Percentiles rank a stretch among this genome's conserved stretches.
Conservation (phyloP, 2,113 vertebrate species). For the Isurus oxyrinchus region DNA sequence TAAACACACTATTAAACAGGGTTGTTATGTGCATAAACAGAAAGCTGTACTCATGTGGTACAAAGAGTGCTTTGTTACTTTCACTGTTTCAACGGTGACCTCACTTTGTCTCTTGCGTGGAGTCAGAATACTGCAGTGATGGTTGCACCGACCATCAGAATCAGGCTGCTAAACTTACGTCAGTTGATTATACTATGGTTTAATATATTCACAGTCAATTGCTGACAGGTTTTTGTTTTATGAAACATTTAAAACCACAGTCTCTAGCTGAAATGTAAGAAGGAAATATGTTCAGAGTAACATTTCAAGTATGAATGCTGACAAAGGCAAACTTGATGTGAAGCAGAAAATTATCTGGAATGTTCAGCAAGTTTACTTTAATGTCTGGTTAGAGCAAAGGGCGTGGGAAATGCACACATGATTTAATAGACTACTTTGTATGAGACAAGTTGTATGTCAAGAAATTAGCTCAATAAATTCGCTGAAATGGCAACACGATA, state of each 20-base stretch:
- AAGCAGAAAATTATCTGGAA: conserved; percentile 32
- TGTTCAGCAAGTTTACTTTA: conserved; percentile 10
- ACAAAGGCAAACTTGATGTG: conserved; percentile 23
- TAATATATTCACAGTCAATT: conserved; percentile 3
- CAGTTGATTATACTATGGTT: not conserved
- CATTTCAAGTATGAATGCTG: not conserved
- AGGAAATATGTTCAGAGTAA: not conserved
- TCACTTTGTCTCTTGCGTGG: not conserved
- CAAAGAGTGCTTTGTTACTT: not conserved
- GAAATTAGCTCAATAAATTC: not conserved
- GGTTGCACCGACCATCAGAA: not conserved
- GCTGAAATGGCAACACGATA: not conserved
- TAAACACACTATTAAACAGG: conserved; percentile 11
- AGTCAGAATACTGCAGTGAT: conserved; percentile 1
- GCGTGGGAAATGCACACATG: conserved; percentile 23
- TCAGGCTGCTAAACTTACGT: not conserved
- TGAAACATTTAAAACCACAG: not conserved
- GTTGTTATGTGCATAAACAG: not conserved
- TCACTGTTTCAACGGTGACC: not conserved
- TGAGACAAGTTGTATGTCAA: not conserved
- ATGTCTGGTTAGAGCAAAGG: conserved; percentile 28
- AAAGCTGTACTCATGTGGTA: not conserved
- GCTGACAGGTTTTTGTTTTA: not conserved
- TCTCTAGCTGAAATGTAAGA: not conserved
- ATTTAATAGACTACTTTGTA: not conserved